Evolutionary conservation across 2,888 invertebrate species (phyloP).

Genomic region (Cantharis rufa): DNA sequence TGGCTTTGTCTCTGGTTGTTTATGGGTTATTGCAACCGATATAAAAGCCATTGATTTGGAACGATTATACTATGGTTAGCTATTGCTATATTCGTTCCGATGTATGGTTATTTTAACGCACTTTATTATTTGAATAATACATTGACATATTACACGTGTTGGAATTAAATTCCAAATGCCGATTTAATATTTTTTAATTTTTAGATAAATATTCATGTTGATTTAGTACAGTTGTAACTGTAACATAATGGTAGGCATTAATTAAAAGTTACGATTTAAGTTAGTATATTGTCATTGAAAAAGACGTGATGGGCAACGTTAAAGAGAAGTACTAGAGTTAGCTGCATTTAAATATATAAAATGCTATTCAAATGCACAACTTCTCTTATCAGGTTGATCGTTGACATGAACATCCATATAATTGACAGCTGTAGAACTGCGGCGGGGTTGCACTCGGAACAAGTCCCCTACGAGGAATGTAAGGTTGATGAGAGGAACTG

Average conservation of each 20-base stretch:
- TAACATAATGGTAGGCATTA: neutral
- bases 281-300: neutral
- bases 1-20: conserved; percentile 53
- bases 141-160: neutral
- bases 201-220: neutral
- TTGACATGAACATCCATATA: conserved; percentile 49
- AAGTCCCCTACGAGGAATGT: conserved; percentile 28
- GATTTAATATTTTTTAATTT: neutral
- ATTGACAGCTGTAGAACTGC: conserved; percentile 50
- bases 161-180: neutral
- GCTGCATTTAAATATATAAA: conserved; percentile 42
- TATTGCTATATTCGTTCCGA: conserved; percentile 35
- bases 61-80: conserved; percentile 48
- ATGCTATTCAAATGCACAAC: conserved; percentile 50
- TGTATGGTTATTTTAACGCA: conserved; percentile 34
- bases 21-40: conserved; percentile 53
- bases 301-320: neutral
- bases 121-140: conserved; percentile 35
- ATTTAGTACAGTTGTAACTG: neutral
- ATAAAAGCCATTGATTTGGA: conserved; percentile 53
- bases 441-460: conserved; percentile 32
- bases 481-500: conserved; percentile 38
- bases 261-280: neutral
- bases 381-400: conserved; percentile 49
- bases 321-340: conserved; percentile 17